A percentile compares a stretch with the other conserved stretches of the same genome.
phyloP scores from a whole-genome alignment of 1,140 invertebrate species.

The Argopecten irradians region DNA sequence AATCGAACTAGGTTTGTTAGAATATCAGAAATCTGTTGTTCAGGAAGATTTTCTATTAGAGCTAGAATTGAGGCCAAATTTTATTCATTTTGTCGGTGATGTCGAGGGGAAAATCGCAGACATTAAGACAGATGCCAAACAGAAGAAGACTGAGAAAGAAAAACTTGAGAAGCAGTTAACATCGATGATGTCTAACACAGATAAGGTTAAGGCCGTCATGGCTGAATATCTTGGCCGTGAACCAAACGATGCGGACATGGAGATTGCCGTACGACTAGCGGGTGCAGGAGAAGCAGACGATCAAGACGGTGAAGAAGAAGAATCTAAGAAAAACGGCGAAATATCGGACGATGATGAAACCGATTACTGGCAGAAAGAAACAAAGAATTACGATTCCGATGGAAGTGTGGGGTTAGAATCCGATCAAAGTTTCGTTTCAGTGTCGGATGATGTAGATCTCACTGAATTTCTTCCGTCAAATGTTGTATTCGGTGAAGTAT shows the following conservation, averaged over 20 bases:
- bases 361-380: conserved; percentile 29
- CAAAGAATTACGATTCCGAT: conserved; percentile 33
- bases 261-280: background rate
- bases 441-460: conserved; percentile 49
- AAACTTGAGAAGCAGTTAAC: conserved; percentile 46
- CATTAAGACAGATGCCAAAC: conserved; percentile 28
- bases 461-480: conserved; percentile 32
- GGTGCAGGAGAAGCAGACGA: background rate
- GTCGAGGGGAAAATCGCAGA: conserved; percentile 40
- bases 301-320: background rate
- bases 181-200: conserved; percentile 42
- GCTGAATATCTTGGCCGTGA: conserved; percentile 29
- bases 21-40: conserved; percentile 45
- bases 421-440: conserved; percentile 39
- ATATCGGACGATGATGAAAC: conserved; percentile 24
- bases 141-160: conserved; percentile 44
- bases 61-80: conserved; percentile 44
- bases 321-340: conserved; percentile 9
- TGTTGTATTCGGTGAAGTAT: background rate
- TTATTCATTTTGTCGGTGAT: conserved; percentile 49
- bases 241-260: background rate
- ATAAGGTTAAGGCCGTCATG: conserved; percentile 41
- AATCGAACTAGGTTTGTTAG: conserved; percentile 38
- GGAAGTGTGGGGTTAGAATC: conserved; percentile 34
- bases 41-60: conserved; percentile 52